phyloP scores from a whole-genome alignment of 2,113 vertebrate species.

The Xiphias gladius region DNA sequence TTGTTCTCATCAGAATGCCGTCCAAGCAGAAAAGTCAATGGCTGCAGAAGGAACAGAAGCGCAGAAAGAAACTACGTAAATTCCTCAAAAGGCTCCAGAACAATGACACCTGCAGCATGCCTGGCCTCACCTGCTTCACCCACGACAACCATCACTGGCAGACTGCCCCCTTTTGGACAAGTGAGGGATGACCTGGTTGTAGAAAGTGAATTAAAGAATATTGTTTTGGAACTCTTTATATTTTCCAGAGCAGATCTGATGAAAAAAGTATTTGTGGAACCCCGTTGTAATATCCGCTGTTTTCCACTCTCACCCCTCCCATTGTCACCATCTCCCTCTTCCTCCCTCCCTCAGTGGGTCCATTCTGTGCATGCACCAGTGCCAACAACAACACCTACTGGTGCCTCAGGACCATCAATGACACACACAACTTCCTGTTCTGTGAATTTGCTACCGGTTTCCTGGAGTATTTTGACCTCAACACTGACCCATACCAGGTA shows the following conservation, averaged over 20 bases:
- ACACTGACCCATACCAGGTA: conserved; percentile 97
- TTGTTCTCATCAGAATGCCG: conserved; percentile 81
- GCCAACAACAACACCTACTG: conserved; percentile 99
- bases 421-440: conserved; percentile 98
- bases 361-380: conserved; percentile 98
- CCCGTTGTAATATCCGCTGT: conserved; percentile 40
- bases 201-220: not conserved
- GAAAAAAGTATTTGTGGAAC: conserved; percentile 41
- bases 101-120: conserved; percentile 98
- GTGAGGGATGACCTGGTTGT: conserved; percentile 80
- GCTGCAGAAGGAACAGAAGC: conserved; percentile 93
- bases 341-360: conserved; percentile 88
- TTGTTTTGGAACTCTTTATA: conserved; percentile 1
- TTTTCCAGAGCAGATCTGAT: conserved; percentile 40
- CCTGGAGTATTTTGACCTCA: conserved; percentile 98
- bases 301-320: conserved; percentile 44
- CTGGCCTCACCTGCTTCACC: conserved; percentile 98
- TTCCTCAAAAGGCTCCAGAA: conserved; percentile 95
- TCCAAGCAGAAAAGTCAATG: conserved; percentile 91
- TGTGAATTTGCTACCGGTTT: conserved; percentile 99
- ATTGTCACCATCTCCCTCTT: conserved; percentile 27
- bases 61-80: conserved; percentile 95
- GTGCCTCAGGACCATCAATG: conserved; percentile 97
- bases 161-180: conserved; percentile 95
- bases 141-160: conserved; percentile 99